Evolutionary conservation across 2,797 vertebrate genomes (phyloP).

Genomic region (Calcarius lapponicus): DNA sequence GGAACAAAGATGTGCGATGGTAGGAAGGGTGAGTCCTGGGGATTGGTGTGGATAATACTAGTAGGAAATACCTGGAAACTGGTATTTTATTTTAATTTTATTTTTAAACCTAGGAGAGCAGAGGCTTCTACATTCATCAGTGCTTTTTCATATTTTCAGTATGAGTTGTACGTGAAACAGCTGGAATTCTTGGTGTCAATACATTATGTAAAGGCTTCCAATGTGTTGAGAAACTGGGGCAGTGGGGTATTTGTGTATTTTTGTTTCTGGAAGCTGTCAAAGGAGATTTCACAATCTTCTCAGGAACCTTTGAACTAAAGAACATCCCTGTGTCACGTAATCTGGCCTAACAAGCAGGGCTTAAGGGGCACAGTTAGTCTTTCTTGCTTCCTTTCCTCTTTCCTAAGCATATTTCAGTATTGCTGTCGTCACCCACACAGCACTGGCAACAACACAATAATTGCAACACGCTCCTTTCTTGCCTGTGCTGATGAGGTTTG

Average conservation of each 20-base stretch:
- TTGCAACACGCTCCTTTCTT: neutral
- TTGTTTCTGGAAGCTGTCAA: conserved; percentile 52
- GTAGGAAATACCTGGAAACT: neutral
- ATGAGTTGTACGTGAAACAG: neutral
- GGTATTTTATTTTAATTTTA: neutral
- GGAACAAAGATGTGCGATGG: conserved; percentile 28
- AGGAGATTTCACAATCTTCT: conserved; percentile 54
- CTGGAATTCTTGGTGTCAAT: neutral
- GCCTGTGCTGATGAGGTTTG: neutral
- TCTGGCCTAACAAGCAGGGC: neutral
- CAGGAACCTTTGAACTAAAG: conserved; percentile 31
- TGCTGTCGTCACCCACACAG: neutral
- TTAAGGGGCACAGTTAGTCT: neutral
- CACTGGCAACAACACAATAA: neutral
- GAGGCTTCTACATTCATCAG: neutral
- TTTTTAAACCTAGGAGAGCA: neutral
- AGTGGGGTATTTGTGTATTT: conserved; percentile 49
- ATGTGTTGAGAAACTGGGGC: conserved; percentile 30
- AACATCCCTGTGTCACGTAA: neutral
- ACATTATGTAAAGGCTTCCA: neutral
- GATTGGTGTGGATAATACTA: neutral
- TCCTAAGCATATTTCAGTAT: neutral
- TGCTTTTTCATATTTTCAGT: neutral
- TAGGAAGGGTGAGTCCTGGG: conserved; percentile 54
- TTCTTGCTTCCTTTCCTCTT: conserved; percentile 23